phyloP scores from a whole-genome alignment of 2,113 vertebrate species.

The Saguinus midas region DNA sequence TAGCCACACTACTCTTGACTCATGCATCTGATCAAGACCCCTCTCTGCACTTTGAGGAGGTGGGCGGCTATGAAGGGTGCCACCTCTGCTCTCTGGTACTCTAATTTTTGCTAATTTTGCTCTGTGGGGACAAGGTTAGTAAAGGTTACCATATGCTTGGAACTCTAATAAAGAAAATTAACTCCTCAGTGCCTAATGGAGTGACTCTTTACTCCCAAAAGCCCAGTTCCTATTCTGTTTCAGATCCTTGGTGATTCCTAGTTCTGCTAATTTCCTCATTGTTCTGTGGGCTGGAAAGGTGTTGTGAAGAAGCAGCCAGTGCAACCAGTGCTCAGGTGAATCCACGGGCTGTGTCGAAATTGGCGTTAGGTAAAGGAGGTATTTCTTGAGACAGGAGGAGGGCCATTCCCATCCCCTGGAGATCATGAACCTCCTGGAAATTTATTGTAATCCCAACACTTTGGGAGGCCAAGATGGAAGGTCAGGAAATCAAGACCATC shows the following conservation, averaged over 20 bases:
- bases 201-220: neutral
- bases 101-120: neutral
- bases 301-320: neutral
- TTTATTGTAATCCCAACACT: neutral
- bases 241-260: neutral
- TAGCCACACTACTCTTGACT: neutral
- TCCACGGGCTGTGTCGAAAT: neutral
- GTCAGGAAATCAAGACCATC: too few species aligned
- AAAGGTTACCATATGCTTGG: neutral
- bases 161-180: neutral
- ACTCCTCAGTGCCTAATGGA: neutral
- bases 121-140: neutral
- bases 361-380: neutral
- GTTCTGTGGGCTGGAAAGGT: neutral
- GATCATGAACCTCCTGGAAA: neutral
- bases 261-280: neutral
- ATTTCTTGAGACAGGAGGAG: neutral
- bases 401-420: neutral
- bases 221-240: neutral
- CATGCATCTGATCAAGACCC: neutral
- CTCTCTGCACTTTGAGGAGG: neutral
- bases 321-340: neutral
- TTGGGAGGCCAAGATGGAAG: too few species aligned
- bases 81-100: neutral
- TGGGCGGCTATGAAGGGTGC: neutral